Evolutionary conservation across 2,888 invertebrate genomes (phyloP).

Genomic region (Nemotelus pantherinus): DNA sequence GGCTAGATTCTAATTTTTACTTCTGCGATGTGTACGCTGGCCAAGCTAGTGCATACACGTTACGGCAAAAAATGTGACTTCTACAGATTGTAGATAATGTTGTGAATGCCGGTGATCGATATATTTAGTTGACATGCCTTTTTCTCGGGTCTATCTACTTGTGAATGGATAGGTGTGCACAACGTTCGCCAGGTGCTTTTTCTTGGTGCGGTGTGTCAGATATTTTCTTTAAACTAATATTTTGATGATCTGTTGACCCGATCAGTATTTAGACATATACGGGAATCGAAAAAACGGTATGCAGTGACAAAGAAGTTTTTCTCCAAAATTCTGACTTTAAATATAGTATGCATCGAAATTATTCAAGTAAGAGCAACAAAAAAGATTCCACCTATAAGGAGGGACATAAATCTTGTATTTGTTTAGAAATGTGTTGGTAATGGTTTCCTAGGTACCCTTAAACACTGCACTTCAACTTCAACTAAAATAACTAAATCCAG

Average conservation of each 20-base stretch:
- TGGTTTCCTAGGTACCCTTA: no score
- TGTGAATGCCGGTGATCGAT: conserved; percentile 47
- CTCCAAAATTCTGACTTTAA: no score
- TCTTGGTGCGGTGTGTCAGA: background rate
- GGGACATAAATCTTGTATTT: background rate
- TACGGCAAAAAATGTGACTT: conserved; percentile 45
- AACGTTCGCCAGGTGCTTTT: conserved; percentile 4
- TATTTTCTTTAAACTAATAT: no score
- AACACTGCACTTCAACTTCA: background rate
- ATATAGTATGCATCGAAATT: no score
- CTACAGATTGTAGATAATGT: conserved; percentile 48
- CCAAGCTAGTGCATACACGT: background rate
- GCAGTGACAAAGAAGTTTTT: background rate
- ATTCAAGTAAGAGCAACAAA: no score
- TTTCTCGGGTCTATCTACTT: conserved; percentile 28
- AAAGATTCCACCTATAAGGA: no score
- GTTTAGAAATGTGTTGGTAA: background rate
- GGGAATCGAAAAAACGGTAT: background rate
- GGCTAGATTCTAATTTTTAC: background rate
- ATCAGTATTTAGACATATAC: background rate
- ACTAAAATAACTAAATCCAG: background rate
- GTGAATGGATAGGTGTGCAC: background rate
- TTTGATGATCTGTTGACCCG: no score
- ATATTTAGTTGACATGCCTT: conserved; percentile 46
- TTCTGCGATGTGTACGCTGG: background rate